These are phyloP conservation scores for Indicator indicator DNA, from an alignment of 2,113 vertebrate species.

Conservation along the genomic window DNA sequence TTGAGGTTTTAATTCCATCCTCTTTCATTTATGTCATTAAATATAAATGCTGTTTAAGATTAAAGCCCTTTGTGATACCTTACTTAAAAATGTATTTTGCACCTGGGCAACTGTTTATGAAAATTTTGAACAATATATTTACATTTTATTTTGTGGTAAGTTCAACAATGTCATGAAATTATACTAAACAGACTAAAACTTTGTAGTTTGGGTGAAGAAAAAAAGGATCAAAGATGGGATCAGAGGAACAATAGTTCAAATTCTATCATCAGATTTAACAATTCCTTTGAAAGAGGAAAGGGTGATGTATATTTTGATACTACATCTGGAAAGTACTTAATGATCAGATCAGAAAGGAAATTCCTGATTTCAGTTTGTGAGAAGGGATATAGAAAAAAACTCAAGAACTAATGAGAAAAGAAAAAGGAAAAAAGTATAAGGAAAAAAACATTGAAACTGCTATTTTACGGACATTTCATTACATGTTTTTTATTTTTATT, in stretches of 20 bases:
- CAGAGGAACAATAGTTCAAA: neutral
- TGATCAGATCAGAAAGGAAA: neutral
- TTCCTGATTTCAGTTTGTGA: neutral
- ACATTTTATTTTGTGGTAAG: neutral
- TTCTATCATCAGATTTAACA: neutral
- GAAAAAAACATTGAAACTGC: neutral
- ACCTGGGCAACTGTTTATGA: neutral
- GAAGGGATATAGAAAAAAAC: neutral
- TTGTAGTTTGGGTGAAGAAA: neutral
- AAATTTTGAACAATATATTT: neutral
- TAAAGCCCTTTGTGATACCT: slow-evolving; percentile 28
- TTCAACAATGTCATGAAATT: neutral
- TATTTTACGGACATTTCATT: neutral
- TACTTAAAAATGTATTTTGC: neutral
- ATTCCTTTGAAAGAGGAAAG: neutral
- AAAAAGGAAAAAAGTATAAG: neutral
- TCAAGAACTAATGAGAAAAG: neutral
- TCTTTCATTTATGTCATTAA: slow-evolving; percentile 49
- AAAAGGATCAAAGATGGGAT: neutral
- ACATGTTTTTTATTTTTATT: neutral
- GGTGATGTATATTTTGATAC: neutral
- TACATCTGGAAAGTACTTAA: neutral
- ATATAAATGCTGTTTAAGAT: slow-evolving; percentile 50
- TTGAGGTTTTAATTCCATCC: slow-evolving; percentile 59
- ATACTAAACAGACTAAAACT: neutral